Conservation (phyloP, 2,888 invertebrate species). For the Imbricaverruca yamaguchii region DNA sequence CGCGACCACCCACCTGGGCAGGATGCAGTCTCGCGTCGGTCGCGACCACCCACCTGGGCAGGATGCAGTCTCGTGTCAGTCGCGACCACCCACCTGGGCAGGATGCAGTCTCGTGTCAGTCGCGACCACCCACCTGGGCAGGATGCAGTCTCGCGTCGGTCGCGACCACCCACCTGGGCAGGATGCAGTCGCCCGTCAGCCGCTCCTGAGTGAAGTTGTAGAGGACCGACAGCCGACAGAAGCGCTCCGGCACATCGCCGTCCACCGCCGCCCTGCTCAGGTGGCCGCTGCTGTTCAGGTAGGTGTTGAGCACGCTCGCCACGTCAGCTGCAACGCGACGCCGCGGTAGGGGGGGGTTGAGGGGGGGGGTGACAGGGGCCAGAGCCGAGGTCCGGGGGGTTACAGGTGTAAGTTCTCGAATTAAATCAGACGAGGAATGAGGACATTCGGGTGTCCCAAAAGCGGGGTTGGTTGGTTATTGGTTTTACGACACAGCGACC, state of each 20-base stretch:
- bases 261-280: neutral
- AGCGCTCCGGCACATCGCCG: slow-evolving; percentile 14
- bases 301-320: neutral
- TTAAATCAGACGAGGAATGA: too few species aligned
- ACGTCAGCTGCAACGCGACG: neutral
- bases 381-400: too few species aligned
- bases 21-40: slow-evolving; percentile 43
- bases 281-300: neutral
- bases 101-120: slow-evolving; percentile 43
- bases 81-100: slow-evolving; percentile 42
- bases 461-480: too few species aligned
- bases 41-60: slow-evolving; percentile 42
- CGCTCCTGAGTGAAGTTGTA: slow-evolving; percentile 45
- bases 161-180: slow-evolving; percentile 42
- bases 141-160: slow-evolving; percentile 43
- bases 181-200: slow-evolving; percentile 42
- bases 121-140: slow-evolving; percentile 42
- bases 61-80: slow-evolving; percentile 43
- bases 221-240: slow-evolving; percentile 34
- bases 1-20: slow-evolving; percentile 42
- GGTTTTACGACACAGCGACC: too few species aligned
- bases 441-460: too few species aligned
- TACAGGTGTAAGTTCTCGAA: too few species aligned
- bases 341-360: too few species aligned
- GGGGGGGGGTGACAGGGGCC: too few species aligned